Conservation (phyloP, 2,888 invertebrate species). For the Globia sparganii region DNA sequence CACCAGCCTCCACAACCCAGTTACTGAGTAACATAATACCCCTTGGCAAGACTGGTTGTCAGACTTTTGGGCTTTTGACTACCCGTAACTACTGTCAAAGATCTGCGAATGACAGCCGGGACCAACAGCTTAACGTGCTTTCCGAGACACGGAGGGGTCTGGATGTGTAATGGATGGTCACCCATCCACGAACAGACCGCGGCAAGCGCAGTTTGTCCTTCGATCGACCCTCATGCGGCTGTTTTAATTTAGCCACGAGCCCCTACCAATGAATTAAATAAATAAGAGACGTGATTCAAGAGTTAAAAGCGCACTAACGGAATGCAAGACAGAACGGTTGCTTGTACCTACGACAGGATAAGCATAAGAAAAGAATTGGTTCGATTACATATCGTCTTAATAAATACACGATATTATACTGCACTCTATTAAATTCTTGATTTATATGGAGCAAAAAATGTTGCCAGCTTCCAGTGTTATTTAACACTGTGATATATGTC, state of each 20-base stretch:
- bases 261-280: neutral
- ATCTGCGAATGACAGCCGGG: too few species aligned
- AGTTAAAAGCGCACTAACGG: neutral
- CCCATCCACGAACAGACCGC: too few species aligned
- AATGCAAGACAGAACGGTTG: neutral
- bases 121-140: too few species aligned
- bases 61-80: too few species aligned
- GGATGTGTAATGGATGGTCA: too few species aligned
- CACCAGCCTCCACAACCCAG: neutral
- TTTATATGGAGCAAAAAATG: slow-evolving; percentile 46
- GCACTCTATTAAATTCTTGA: slow-evolving; percentile 36
- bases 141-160: too few species aligned
- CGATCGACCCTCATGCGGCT: too few species aligned
- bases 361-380: slow-evolving; percentile 17
- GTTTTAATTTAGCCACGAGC: neutral
- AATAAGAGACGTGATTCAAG: neutral
- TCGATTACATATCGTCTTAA: slow-evolving; percentile 41
- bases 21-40: neutral
- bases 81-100: too few species aligned
- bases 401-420: slow-evolving; percentile 29
- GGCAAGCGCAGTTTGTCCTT: too few species aligned
- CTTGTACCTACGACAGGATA: neutral
- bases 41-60: neutral
- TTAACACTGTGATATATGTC: slow-evolving; percentile 34
- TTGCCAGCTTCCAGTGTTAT: slow-evolving; percentile 45